Evolutionary conservation across 1,140 invertebrate genomes (phyloP).

Genomic region (Aphaenogaster rudis): DNA sequence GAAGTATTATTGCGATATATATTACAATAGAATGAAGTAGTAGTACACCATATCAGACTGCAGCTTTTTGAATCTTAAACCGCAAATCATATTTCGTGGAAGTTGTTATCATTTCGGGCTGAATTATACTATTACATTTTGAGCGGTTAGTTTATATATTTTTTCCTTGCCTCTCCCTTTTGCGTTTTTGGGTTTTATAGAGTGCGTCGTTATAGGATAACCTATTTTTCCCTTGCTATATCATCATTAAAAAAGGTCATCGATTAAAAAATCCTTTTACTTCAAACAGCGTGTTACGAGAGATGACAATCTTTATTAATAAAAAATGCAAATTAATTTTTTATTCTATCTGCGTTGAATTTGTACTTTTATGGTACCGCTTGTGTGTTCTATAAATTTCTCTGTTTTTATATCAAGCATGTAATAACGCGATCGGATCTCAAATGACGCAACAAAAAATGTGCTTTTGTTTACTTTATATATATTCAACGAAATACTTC

Average conservation of each 20-base stretch:
- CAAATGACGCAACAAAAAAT: not conserved
- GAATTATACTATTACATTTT: slow-evolving; percentile 51
- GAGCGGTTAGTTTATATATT: slow-evolving; percentile 24
- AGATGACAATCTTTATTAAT: not conserved
- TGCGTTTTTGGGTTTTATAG: not conserved
- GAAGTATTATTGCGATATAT: too few relatives aligned
- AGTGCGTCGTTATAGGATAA: not conserved
- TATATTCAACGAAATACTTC: not conserved
- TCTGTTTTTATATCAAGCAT: not conserved
- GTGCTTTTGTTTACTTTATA: not conserved
- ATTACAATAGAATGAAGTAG: slow-evolving; percentile 26
- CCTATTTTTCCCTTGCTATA: not conserved
- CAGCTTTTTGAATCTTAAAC: slow-evolving; percentile 32
- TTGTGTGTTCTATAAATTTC: not conserved
- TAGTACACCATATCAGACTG: slow-evolving; percentile 51
- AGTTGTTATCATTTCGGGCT: slow-evolving; percentile 38
- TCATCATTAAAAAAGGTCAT: not conserved
- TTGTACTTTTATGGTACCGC: not conserved
- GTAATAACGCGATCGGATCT: not conserved
- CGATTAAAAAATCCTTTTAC: not conserved
- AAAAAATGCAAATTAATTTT: slow-evolving; percentile 10
- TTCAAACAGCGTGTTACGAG: not conserved
- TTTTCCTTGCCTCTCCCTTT: not conserved
- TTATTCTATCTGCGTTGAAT: not conserved
- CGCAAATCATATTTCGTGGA: slow-evolving; percentile 41